Base-by-base conservation (phyloP, 2,888 invertebrate genomes). In the Petrolisthes cinctipes region DNA sequence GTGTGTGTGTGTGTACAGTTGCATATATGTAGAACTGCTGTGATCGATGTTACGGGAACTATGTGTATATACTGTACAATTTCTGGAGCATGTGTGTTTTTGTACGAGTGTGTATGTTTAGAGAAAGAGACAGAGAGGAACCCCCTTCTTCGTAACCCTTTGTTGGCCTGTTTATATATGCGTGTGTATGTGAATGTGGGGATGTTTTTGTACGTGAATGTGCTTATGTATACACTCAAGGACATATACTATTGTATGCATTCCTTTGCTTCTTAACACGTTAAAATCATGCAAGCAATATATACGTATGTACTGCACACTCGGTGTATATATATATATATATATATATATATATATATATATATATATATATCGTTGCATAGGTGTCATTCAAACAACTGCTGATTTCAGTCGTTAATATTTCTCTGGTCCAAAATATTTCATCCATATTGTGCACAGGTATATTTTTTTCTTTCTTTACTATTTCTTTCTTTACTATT, bases 291-390 rank as follows among this genome's bases (percentile, higher is more conserved):
- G 37, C 37, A 37, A 37, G 37, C 37, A 37, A 1, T 1, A 37
- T 37, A 37, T 37, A 37, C 37, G 37, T 37, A 37, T 37, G 0
- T 2, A 37, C 6, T 57, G 20, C 71, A 20, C 71, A 57, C 56
- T 81, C 23, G 20, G 20, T 57, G 54, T 80, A 61, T 17, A 82
- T 82, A 11, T 82, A 82, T 82, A 61, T 37, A 37, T 37, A 37
- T 37, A 37, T 37, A 37, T 37, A 37, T 37, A 37, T 37, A 37
- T 37, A 37, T 37, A 37, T 37, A 37, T 37, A 37, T 37, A 37
- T 37, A 37, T 37, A 37, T 37, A 37, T 37, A 37, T 37, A 37
- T 37, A 37, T 37, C 37, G 37, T 37, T 37, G 2, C 37, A 37
- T 2, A 37, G 37, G 37, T 37, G 2, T 37, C 53, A 56, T 57